Percentiles rank a stretch among this genome's conserved stretches.
phyloP scores from a whole-genome alignment of 2,888 invertebrate genomes.

The Adela reaumurella region DNA sequence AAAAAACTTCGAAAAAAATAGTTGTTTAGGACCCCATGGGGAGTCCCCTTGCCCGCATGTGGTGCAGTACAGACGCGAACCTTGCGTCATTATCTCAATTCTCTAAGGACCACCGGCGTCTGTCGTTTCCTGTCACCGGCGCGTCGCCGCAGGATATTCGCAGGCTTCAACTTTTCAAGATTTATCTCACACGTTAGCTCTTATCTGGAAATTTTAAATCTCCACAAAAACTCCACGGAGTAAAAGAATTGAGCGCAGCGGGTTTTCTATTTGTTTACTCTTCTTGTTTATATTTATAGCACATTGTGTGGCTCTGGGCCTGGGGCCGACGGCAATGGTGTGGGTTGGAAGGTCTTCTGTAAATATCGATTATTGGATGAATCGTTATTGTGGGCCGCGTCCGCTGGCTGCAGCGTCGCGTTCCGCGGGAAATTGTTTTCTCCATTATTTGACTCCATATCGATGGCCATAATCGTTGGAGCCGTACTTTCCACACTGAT shows the following conservation, averaged over 20 bases:
- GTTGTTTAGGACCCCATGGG: no score
- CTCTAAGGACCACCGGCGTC: neutral
- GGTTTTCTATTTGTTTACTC: neutral
- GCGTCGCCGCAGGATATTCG: neutral
- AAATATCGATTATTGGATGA: neutral
- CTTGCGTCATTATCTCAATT: neutral
- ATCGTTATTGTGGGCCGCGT: no score
- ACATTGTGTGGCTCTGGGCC: neutral
- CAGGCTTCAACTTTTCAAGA: neutral
- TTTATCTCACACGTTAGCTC: neutral
- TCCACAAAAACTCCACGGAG: neutral
- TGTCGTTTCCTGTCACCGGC: neutral
- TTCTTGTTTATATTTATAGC: neutral
- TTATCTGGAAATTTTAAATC: neutral
- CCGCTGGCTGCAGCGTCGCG: neutral
- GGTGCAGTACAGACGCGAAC: neutral
- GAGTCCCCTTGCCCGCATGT: neutral
- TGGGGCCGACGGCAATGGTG: neutral
- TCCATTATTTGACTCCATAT: neutral
- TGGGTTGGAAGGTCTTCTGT: neutral
- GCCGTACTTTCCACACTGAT: no score
- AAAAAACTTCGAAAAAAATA: no score
- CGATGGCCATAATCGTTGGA: neutral
- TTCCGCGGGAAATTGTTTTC: neutral
- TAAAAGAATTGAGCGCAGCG: no score